Evolutionary conservation across 1,140 invertebrate genomes (phyloP).

Genomic region (Dinothrombium tinctorium): DNA sequence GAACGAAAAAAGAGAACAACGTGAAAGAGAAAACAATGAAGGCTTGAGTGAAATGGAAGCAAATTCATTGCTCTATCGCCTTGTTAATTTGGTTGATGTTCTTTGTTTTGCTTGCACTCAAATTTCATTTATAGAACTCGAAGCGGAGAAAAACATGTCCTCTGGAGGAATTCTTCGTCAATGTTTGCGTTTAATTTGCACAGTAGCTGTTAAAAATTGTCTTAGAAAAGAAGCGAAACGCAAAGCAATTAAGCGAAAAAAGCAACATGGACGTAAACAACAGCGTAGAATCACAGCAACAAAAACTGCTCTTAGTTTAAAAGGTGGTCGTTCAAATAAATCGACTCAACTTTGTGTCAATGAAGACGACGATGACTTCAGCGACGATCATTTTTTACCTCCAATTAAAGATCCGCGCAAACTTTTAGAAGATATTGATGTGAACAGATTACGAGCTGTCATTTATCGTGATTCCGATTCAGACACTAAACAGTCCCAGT

Average conservation of each 20-base stretch:
- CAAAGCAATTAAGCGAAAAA: too few species aligned
- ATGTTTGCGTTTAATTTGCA: conserved; percentile 86
- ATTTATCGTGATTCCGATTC: conserved; percentile 99
- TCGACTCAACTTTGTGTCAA: too few species aligned
- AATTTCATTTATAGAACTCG: conserved; percentile 85
- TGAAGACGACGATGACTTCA: too few species aligned
- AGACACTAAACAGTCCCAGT: conserved; percentile 98
- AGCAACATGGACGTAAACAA: too few species aligned
- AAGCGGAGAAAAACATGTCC: conserved; percentile 99
- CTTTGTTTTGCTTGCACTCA: conserved; percentile 84
- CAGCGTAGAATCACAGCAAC: too few species aligned
- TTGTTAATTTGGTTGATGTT: conserved; percentile 95
- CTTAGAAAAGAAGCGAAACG: too few species aligned
- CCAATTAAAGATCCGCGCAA: conserved; percentile 90
- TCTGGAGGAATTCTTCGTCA: conserved; percentile 90
- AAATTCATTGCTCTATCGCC: conserved; percentile 64
- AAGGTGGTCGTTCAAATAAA: too few species aligned
- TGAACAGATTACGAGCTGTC: conserved; percentile 84
- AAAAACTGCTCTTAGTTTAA: too few species aligned
- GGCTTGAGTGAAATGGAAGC: conserved; percentile 9
- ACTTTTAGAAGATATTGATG: conserved; percentile 94
- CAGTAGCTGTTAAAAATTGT: conserved; percentile 90
- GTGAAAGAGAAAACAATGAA: conserved; percentile 1
- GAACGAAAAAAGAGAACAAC: not conserved
- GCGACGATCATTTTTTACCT: conserved; percentile 10